Conservation (phyloP, 2,888 invertebrate species). For the Drosophila trichaetosa region DNA sequence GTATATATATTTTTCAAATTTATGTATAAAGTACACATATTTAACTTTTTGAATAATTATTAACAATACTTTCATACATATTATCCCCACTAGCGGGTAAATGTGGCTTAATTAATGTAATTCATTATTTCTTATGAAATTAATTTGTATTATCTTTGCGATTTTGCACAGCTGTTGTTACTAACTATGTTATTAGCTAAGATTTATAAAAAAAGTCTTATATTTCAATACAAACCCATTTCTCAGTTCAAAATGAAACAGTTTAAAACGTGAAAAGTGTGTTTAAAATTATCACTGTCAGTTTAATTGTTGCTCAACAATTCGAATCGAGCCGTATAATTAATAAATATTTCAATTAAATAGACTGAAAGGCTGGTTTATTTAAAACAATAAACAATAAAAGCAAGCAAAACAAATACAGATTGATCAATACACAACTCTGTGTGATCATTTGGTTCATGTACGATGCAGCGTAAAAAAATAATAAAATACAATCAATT, state of each 20-base stretch:
- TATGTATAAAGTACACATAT: neutral
- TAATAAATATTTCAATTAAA: neutral
- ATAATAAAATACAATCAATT: slow-evolving; percentile 3
- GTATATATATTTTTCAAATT: neutral
- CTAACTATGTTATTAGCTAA: neutral
- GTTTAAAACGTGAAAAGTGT: neutral
- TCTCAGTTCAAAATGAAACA: neutral
- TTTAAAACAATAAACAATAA: slow-evolving; percentile 1
- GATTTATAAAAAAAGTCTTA: no score
- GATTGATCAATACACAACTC: slow-evolving; percentile 24
- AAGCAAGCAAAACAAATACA: slow-evolving; percentile 12
- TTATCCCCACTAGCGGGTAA: neutral
- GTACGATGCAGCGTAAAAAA: slow-evolving; percentile 1
- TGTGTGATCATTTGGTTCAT: slow-evolving; percentile 1
- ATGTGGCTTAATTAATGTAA: neutral
- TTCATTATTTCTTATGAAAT: neutral
- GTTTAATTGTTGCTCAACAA: neutral
- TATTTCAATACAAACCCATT: neutral
- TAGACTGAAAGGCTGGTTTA: neutral
- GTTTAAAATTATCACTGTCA: neutral
- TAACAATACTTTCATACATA: neutral
- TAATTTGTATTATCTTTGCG: neutral
- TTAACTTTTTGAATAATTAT: neutral
- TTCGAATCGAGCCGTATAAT: neutral
- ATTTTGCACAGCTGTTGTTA: neutral